phyloP scores from a whole-genome alignment of 64 coral and sea anemone genomes.

The Pocillopora damicornis region DNA sequence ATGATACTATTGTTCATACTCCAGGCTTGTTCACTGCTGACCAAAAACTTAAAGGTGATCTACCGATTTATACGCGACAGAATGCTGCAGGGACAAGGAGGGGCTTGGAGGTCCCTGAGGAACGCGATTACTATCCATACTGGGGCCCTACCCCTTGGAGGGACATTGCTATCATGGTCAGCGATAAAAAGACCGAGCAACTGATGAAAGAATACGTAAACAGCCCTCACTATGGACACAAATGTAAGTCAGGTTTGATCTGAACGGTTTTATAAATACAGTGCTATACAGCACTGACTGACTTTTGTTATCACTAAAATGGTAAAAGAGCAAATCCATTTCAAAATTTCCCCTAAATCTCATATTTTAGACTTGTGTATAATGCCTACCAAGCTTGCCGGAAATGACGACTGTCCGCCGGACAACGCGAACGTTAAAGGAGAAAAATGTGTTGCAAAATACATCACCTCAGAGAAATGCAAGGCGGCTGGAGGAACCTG shows the following conservation, averaged over 20 bases:
- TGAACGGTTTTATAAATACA: too few species aligned
- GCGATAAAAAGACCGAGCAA: neutral
- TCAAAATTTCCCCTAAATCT: neutral
- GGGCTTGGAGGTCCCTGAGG: slow-evolving; percentile 67
- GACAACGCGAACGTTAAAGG: neutral
- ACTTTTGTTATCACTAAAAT: neutral
- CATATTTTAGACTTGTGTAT: slow-evolving; percentile 20
- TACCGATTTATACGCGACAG: slow-evolving; percentile 62
- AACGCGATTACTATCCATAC: slow-evolving; percentile 76
- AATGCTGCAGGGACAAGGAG: slow-evolving; percentile 62
- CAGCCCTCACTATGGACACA: neutral
- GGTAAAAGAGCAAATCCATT: too few species aligned
- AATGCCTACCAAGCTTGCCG: neutral
- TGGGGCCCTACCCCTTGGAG: slow-evolving; percentile 77
- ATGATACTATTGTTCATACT: neutral
- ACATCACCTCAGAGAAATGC: slow-evolving; percentile 12
- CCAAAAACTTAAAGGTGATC: slow-evolving; percentile 41
- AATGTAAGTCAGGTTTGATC: neutral
- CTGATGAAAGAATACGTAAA: slow-evolving; percentile 26
- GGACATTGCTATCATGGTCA: slow-evolving; percentile 45
- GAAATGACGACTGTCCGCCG: neutral
- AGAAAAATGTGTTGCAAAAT: slow-evolving; percentile 21
- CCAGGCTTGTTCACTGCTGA: slow-evolving; percentile 25
- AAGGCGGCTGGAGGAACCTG: neutral
- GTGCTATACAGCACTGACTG: too few species aligned